Base-by-base conservation (phyloP, 2,797 vertebrate genomes). In the Philypnodon macrostomus region DNA sequence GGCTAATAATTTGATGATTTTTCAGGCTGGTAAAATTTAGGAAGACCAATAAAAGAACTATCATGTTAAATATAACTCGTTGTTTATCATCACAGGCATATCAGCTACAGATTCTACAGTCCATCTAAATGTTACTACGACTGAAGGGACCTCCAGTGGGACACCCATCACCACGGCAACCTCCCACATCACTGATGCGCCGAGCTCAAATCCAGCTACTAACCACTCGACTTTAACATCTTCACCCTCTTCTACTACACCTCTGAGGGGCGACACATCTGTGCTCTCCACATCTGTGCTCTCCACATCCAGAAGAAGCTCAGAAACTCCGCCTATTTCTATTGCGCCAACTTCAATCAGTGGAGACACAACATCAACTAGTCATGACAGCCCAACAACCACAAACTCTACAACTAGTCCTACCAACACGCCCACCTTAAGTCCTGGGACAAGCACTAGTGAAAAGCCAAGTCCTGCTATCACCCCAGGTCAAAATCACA, bases 1-100 rank as follows among this genome's bases (percentile, higher is more conserved):
- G 21, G 21, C 21, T 23, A 23, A 3, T 23, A 23, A 3, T 6
- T 23, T 23, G 21, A 23, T 23, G 3, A 23, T 23, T 23, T 23
- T 23, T 23, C n/a, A 23, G 21, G 21, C 21, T 23, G 21, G 3
- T 23, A 23, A 23, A 23, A 23, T 3, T 23, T 23, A 23, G 6
- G 6, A 3, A 23, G 21, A n/a, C n/a, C n/a, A n/a, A n/a, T n/a
- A n/a, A n/a, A n/a, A n/a, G n/a, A n/a, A n/a, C n/a, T n/a, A n/a
- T n/a, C n/a, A n/a, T 23, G 21, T 23, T 23, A 6, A 3, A 3
- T 23, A 23, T 23, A 3, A 23, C 21, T n/a, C n/a, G n/a, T n/a
- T 32, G 64, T 44, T 64, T 63, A 36, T 57, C 10, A 5, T 17
- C 53, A 7, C 35, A 80, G 79, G 46, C 42, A 40, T 26, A 33